Evolutionary conservation across 1,140 invertebrate genomes (phyloP), one percentile per base, ranked within the genome.

Genomic region (Heliothis virescens): DNA sequence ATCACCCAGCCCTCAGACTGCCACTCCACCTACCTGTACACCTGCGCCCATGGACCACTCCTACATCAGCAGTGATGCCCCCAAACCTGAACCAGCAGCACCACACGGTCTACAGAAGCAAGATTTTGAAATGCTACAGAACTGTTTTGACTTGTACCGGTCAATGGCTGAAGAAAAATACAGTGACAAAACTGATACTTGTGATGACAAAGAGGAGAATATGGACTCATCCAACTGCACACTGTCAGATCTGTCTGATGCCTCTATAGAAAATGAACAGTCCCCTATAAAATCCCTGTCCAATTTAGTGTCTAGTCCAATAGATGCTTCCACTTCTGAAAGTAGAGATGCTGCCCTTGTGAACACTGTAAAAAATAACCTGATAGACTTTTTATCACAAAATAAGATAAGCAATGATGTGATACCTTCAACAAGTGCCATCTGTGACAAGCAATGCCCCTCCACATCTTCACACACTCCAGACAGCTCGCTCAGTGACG

Each of bases 221-320:
- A 74, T 88, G 79, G 91, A 91, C 34, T 87, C 89, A 7, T 86
- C 91, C 82, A 92, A 91, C 77, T 89, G 89, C 79, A 87, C 89
- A 52, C 67, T 92, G 55, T 90, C 91, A 88, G 91, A 94, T 85
- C 47, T 90, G 47, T 90, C 92, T 9, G 87, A 90, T 60, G 83
- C 86, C 79, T 91, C 90, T 52, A 53, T 87, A 83, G 91, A 92
- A 77, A 93, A 90, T 88, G 95, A 96, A 79, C 95, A 95, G 80
- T 96, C 96, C 18, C 96, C 96, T 34, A 96, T 96, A 18, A 96
- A 96, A 88, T 96, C 96, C 80, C 90, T 96, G 53, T 96, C 96
- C 77, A 96, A 96, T 90, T 92, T 96, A 81, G 96, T 96, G 34
- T 96, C 95, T 81, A 95, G 95, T 89, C 95, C 96, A 72, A 94